Evolutionary conservation across 2,888 invertebrate species (phyloP), one percentile per base, ranked within the genome.

Genomic region (Chymomyza fuscimana): DNA sequence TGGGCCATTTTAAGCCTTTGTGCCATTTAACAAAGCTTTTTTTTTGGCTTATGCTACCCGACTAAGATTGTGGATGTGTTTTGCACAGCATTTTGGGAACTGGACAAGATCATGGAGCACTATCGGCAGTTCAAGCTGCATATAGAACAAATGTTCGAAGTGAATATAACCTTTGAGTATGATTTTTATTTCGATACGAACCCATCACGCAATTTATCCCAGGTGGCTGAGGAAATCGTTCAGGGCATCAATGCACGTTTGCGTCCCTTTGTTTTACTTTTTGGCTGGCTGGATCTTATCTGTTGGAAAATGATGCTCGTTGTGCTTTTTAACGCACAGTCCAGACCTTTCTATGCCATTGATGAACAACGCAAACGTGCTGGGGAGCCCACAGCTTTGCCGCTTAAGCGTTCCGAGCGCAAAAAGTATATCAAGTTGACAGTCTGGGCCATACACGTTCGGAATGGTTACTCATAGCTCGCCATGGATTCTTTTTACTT

Each of bases 41-140:
- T n/a, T 0, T 90, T 94, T 59, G 86, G 92, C 0, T 92, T 95
- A 0, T 97, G 96, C 79, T 93, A 93, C 69, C 88, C 94, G 1
- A 93, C 95, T 0, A 95, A 95, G 82, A 92, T 94, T 0, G 91
- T 95, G 29, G 94, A 95, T 78, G 93, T 93, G 1, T 93, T 96
- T 66, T 96, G 96, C 87, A 92, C 93, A 63, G 89, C 95, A 0
- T 93, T 95, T 0, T 94, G 95, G 73, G 95, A 94, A 82, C 92
- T 95, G 51, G 93, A 93, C 2, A 93, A 93, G 6, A 93, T 96
- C 5, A 92, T 93, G 72, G 93, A 92, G 90, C 95, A 93, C 79
- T 89, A 95, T 3, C 92, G 92, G 73, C 91, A 90, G 54, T 95
- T 95, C 81, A 91, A 93, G 0, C 91, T 92, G 0, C 94, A 94